phyloP scores from a whole-genome alignment of 2,113 vertebrate genomes.

The Taxidea taxus region DNA sequence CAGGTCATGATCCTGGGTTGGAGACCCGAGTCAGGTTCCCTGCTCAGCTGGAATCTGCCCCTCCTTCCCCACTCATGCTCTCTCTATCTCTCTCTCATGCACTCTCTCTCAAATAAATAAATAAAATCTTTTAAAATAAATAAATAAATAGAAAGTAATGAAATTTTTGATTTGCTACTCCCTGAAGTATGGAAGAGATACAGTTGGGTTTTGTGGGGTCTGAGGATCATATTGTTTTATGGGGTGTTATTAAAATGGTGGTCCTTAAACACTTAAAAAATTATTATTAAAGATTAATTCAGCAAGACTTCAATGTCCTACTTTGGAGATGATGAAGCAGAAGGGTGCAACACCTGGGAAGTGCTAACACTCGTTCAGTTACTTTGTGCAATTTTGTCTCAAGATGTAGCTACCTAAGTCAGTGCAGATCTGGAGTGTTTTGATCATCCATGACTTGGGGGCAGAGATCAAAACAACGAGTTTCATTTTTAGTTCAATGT shows the following conservation, averaged over 20 bases:
- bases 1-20: background rate
- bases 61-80: background rate
- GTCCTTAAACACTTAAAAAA: slow-evolving; percentile 18
- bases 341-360: background rate
- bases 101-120: background rate
- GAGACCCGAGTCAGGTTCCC: background rate
- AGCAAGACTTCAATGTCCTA: slow-evolving; percentile 61
- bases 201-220: background rate
- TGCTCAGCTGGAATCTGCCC: background rate
- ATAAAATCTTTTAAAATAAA: background rate
- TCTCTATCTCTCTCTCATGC: background rate
- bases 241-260: slow-evolving; percentile 6
- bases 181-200: background rate
- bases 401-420: slow-evolving; percentile 70
- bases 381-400: slow-evolving; percentile 66
- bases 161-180: background rate
- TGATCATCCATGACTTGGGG: slow-evolving; percentile 63
- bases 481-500: slow-evolving; percentile 54
- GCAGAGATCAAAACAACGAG: slow-evolving; percentile 75
- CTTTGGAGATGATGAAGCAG: slow-evolving; percentile 64
- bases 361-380: slow-evolving; percentile 22
- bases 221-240: background rate
- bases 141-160: background rate
- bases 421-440: slow-evolving; percentile 70
- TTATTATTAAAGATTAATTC: slow-evolving; percentile 55